Base-by-base conservation (phyloP, 2,113 vertebrate genomes). In the Cardinalis cardinalis region DNA sequence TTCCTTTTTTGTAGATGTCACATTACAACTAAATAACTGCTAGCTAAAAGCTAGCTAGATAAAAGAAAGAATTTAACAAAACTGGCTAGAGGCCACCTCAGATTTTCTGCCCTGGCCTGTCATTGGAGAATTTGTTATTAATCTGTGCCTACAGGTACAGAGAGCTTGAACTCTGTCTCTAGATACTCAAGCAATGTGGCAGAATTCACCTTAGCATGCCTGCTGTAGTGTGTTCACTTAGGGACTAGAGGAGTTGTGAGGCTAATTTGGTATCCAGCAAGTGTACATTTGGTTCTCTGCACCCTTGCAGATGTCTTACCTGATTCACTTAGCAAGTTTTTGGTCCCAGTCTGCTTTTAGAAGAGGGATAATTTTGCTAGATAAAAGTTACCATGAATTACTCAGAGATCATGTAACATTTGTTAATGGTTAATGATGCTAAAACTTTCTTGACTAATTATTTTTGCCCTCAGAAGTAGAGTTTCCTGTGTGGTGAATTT, bases 181-280 rank as follows among this genome's bases (percentile, higher is more conserved):
- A 24, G 7, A 29, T 40, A 25, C 3, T 74, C 12, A 52, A n/a
- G 48, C 26, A 51, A 13, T 0, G 0, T 32, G 43, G 17, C 34
- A 71, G 63, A 84, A 59, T 68, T 76, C 38, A 36, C 9, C 25
- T 63, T 29, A 26, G 48, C 43, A 19, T 1, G 2, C 18, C 26
- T 71, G 31, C n/a, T 72, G 7, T 13, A 29, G 24, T 18, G 20
- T 43, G 18, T 48, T 92, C 32, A n/a, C 41, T 66, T 9, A 68
- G 74, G 61, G 60, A 21, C 61, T 43, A 23, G 66, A 32, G 31
- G 25, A 48, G 31, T 23, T 74, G 26, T 46, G 52, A 69, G 10
- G 23, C n/a, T 87, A 14, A 24, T 64, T 29, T 68, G 56, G 4
- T 53, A 14, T 43, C 51, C 40, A 84, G 18, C 10, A 66, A 66